Conservation (phyloP, 2,113 vertebrate species). For the Cyanoliseus patagonus region DNA sequence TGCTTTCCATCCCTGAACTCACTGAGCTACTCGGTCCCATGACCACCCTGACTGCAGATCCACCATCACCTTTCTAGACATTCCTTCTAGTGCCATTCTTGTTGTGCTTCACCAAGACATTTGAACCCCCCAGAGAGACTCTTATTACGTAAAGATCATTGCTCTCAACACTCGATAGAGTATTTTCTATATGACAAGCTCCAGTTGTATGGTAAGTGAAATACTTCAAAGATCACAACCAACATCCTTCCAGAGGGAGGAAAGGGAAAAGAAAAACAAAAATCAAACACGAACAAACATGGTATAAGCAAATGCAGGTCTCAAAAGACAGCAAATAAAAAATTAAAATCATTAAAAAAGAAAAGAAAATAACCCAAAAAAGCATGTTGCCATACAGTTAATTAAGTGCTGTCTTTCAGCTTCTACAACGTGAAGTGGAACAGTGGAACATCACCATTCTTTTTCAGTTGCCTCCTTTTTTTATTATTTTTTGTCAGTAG, state of each 20-base stretch:
- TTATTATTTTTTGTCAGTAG: constrained; percentile 88
- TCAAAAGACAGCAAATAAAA: constrained; percentile 38
- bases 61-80: not conserved
- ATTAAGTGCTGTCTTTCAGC: not conserved
- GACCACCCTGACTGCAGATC: not conserved
- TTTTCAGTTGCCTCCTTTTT: constrained; percentile 89
- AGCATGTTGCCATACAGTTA: constrained; percentile 31
- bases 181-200: constrained; percentile 1
- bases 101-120: not conserved
- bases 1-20: not conserved
- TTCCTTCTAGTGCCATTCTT: not conserved
- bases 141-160: constrained; percentile 19
- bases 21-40: not conserved
- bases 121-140: not conserved
- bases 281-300: constrained; percentile 45
- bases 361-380: not conserved
- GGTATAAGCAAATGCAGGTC: constrained; percentile 37
- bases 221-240: constrained; percentile 13
- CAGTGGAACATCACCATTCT: constrained; percentile 76
- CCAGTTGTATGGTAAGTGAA: constrained; percentile 1
- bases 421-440: constrained; percentile 62
- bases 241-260: constrained; percentile 20
- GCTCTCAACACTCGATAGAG: not conserved
- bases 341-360: not conserved
- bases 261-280: not conserved